Base-by-base conservation (phyloP, 2,113 vertebrate species). In the Microcebus murinus region DNA sequence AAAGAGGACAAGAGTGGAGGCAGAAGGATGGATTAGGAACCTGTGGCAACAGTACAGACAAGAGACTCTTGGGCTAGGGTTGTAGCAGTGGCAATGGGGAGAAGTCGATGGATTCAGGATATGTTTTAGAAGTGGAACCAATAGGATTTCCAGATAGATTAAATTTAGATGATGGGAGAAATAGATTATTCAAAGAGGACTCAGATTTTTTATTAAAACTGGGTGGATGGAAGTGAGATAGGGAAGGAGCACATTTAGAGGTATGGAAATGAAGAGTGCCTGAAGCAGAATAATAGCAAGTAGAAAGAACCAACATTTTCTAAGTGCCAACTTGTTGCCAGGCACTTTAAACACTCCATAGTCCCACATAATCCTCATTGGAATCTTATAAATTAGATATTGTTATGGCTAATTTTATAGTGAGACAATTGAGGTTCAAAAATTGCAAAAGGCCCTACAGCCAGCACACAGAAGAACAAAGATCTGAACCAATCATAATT, bases 81-180 rank as follows among this genome's bases (percentile, higher is more conserved):
- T 83, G 14, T 61, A 70, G 27, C 42, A 50, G 68, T 68, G 23
- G 20, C 10, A 4, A 21, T n/a, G 21, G 36, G 27, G 68, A 90
- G 83, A 91, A 89, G 39, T 23, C 61, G n/a, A 39, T 65, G n/a
- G n/a, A 55, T 23, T 73, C 59, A 74, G 20, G 12, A 25, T 68
- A 68, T 68, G 42, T 93, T 83, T n/a, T 77, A 27, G 27, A 80
- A 42, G 23, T 39, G 84, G 27, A 77, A 67, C 6, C 74, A 68
- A 7, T 4, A 94, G 27, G 36, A 48, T 34, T 20, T 36, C 45
- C 39, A 70, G 52, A 61, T 39, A 8, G n/a, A 65, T 79, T 57
- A 73, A 36, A 68, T 87, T 65, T 74, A 70, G 36, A 81, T 91
- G 63, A 31, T 90, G n/a, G 87, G 74, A 91, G 55, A 90, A 96